Evolutionary conservation across 2,113 vertebrate species (phyloP).

Genomic region (Grammomys dolichurus): DNA sequence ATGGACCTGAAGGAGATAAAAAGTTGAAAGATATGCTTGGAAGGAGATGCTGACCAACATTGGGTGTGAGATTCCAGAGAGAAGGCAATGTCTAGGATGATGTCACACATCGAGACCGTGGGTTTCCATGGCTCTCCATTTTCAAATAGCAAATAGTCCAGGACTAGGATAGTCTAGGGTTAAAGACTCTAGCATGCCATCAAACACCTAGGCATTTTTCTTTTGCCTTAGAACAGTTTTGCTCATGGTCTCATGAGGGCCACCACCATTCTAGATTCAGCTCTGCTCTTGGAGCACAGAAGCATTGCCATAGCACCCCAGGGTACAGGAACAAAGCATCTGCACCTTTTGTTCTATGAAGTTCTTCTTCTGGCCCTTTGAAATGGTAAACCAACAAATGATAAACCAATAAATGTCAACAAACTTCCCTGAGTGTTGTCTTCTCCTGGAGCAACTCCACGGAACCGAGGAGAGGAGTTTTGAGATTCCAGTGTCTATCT

Average conservation of each 20-base stretch:
- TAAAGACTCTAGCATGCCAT: too few relatives aligned
- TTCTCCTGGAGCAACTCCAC: not conserved
- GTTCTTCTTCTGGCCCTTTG: not conserved
- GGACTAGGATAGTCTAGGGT: not conserved
- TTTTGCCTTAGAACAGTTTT: not conserved
- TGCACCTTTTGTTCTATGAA: accelerated
- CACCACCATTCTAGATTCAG: not conserved
- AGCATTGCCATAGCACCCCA: not conserved
- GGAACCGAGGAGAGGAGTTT: not conserved
- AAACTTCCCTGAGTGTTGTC: not conserved
- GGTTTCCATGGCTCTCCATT: not conserved
- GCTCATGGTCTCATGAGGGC: not conserved
- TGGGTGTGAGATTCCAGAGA: not conserved
- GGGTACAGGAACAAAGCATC: not conserved
- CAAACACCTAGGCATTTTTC: not conserved
- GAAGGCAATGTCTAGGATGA: not conserved
- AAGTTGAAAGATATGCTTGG: not conserved
- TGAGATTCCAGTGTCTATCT: not conserved
- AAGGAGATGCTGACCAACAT: too few relatives aligned
- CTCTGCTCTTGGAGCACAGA: not conserved
- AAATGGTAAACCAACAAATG: not conserved
- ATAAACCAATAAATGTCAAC: not conserved
- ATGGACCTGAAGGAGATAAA: not conserved
- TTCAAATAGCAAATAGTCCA: not conserved
- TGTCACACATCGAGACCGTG: not conserved